Base-by-base conservation (phyloP, 1,140 invertebrate species). In the Ceratina calcarata region DNA sequence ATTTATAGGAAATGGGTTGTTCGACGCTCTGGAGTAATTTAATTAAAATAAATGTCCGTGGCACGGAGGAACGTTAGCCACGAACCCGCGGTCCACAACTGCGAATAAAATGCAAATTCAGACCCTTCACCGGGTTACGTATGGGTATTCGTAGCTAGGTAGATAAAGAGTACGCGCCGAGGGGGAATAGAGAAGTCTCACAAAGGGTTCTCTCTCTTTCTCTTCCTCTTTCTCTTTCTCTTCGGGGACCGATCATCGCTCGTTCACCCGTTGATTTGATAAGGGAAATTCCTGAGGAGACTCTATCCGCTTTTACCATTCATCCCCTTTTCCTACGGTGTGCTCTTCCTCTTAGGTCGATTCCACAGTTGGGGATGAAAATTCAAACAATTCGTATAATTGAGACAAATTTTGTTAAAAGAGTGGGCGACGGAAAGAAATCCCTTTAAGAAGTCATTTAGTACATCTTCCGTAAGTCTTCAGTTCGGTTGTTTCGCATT, bases 1-100 rank as follows among this genome's bases (percentile, higher is more conserved):
- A 93, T 93, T 93, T 93, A 93, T 93, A 93, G 92, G 92, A 93
- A 93, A 93, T 93, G 92, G 92, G 90, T 93, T 93, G 92, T 93
- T 93, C 92, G 92, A 93, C 87, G 88, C 90, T 91, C 90, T 87
- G 89, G 87, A 92, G 92, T 93, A 93, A 93, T 93, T 93, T 93
- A 93, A 93, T 93, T 93, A 93, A 93, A 93, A 93, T 93, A 93
- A 93, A 93, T 93, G 92, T 93, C 91, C 92, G 89, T 88, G 83
- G 85, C 84, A 84, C 78, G 85, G 85, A 86, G 84, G 70, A 86
- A 80, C 81, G 80, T 75, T 86, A 78, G 74, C 78, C 85, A 84
- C 75, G 81, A 58, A 86, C 80, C 86, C 87, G 83, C 86, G 87
- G 89, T 88, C 87, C 89, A 88, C 90, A 89, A 84, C 88, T 89